These are phyloP conservation scores for Aphaenogaster floridana DNA, from an alignment of 1,140 invertebrate species.

Conservation along the genomic window DNA sequence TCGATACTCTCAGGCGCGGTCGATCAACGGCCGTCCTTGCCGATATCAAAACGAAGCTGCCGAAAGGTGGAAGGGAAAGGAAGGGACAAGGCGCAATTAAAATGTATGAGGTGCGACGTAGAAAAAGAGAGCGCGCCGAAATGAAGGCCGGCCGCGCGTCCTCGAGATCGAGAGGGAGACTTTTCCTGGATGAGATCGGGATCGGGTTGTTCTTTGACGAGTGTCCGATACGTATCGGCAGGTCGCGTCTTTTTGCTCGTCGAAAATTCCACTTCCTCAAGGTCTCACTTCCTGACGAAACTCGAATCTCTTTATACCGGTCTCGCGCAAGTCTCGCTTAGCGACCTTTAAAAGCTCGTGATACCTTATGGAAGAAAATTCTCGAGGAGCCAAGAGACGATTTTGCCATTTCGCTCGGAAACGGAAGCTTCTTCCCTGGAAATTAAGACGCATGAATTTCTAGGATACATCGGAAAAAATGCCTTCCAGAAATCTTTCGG, in stretches of 20 bases:
- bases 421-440: neutral
- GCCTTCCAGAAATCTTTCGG: neutral
- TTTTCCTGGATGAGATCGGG: slow-evolving; percentile 48
- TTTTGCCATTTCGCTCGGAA: neutral
- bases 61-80: slow-evolving; percentile 44
- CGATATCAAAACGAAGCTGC: slow-evolving; percentile 24
- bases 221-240: neutral
- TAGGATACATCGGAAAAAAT: neutral
- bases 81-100: slow-evolving; percentile 51
- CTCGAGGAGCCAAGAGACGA: too few relatives aligned
- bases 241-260: slow-evolving; percentile 35
- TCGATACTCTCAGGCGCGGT: neutral
- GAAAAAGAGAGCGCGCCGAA: slow-evolving; percentile 40
- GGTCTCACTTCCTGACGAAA: slow-evolving; percentile 39
- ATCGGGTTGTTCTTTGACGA: slow-evolving; percentile 9
- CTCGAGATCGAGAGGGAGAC: slow-evolving; percentile 53
- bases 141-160: slow-evolving; percentile 52
- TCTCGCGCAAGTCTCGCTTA: neutral
- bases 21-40: slow-evolving; percentile 55
- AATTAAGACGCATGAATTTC: slow-evolving; percentile 2
- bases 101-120: slow-evolving; percentile 21
- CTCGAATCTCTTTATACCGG: neutral
- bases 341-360: neutral
- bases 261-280: slow-evolving; percentile 40
- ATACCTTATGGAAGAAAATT: neutral